Evolutionary conservation across 2,888 invertebrate species (phyloP), one percentile per base, ranked within the genome.

Genomic region (Tineola bisselliella): DNA sequence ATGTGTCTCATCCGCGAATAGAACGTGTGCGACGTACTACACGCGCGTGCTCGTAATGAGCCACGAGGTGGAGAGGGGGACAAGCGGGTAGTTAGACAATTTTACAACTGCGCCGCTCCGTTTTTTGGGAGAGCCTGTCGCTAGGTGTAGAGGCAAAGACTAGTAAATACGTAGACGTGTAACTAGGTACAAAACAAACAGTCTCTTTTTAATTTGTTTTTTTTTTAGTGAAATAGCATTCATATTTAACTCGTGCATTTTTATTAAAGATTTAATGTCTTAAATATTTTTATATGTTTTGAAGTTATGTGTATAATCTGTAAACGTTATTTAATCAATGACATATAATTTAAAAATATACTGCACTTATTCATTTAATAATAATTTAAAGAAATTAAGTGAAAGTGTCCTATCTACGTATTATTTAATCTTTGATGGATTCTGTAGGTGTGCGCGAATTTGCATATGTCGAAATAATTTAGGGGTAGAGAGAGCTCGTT

Each of bases 391-490:
- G 8, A 5, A 44, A 13, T 5, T 44, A 13, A 15, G 25, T 4
- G 38, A 54, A 25, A 25, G 25, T 54, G 12, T 12, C 54, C 12
- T 12, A 10, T 54, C 19, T 54, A 25, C 6, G 3, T 18, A 18
- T 1, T 54, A 8, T 54, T 8, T 74, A 69, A 64, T 81, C 81
- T 78, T 61, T 77, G 79, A 4, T 64, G 63, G 73, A 44, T 76
- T 77, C 83, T 82, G 84, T 82, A 84, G 84, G 81, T 78, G 81
- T 81, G 76, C 80, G 79, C 80, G 79, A 84, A 87, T 87, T 86
- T 86, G 84, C 86, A 87, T 86, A 87, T 82, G 86, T 86, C 83
- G 84, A 86, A 86, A 87, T 86, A 86, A 87, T 84, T 86, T 84
- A 84, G 84, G 82, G 80, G 83, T 76, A 72, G 67, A 25, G 13